Evolutionary conservation across 2,888 invertebrate genomes (phyloP).

Genomic region (Tillus elongatus): DNA sequence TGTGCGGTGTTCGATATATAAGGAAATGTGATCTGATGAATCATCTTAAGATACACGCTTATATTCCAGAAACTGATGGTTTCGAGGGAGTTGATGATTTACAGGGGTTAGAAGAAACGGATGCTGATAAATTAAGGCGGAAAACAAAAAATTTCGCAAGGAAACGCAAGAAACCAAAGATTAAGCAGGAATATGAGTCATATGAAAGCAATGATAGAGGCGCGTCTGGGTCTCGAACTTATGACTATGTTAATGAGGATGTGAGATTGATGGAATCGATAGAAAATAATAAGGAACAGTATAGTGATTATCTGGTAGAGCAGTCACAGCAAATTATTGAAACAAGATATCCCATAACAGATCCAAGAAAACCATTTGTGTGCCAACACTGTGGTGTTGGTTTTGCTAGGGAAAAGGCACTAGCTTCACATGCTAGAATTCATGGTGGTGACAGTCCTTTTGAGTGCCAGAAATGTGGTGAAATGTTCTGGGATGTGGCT

Average conservation of each 20-base stretch:
- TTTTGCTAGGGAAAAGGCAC: constrained; percentile 70
- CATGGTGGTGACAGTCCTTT: constrained; percentile 74
- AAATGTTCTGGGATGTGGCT: constrained; percentile 67
- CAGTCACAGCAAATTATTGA: constrained; percentile 18
- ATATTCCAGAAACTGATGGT: constrained; percentile 54
- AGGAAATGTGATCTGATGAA: constrained; percentile 73
- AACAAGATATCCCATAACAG: constrained; percentile 50
- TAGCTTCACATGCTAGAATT: constrained; percentile 66
- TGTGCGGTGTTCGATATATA: constrained; percentile 72
- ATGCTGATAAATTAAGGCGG: constrained; percentile 24
- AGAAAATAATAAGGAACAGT: constrained; percentile 37
- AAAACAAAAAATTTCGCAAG: constrained; percentile 27
- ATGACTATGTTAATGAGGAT: constrained; percentile 45
- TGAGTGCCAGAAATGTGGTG: constrained; percentile 70
- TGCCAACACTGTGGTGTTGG: constrained; percentile 68
- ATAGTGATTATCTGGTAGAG: constrained; percentile 28
- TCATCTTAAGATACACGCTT: constrained; percentile 74
- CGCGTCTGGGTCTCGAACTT: constrained; percentile 36
- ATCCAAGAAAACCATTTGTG: constrained; percentile 70
- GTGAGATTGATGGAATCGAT: constrained; percentile 43
- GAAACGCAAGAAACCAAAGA: constrained; percentile 31
- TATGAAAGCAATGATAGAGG: constrained; percentile 27
- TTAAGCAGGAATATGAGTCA: constrained; percentile 32
- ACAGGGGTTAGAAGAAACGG: constrained; percentile 31
- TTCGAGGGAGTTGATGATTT: constrained; percentile 47